phyloP scores from a whole-genome alignment of 2,797 vertebrate species.

The Hydrophis major region DNA sequence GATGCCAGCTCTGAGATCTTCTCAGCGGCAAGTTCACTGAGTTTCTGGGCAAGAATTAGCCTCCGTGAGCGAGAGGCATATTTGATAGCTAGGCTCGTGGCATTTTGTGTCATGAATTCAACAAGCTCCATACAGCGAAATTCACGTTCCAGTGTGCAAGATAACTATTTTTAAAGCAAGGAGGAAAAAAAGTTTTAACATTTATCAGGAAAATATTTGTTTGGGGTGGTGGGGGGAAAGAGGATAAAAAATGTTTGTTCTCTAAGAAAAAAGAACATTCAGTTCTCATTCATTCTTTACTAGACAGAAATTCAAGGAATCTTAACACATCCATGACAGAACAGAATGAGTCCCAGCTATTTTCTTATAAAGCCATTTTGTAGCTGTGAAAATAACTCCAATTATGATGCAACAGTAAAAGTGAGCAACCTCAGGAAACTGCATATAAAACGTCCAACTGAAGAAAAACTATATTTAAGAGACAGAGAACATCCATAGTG shows the following conservation, averaged over 20 bases:
- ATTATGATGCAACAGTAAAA: background rate
- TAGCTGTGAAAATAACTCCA: background rate
- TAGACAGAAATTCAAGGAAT: background rate
- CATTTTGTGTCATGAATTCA: conserved; percentile 87
- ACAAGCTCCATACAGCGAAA: conserved; percentile 92
- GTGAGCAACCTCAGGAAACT: background rate
- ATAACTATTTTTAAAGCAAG: conserved; percentile 74
- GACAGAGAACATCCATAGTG: background rate
- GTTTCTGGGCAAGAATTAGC: conserved; percentile 85
- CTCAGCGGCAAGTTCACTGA: conserved; percentile 84
- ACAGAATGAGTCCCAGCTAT: background rate
- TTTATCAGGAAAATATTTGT: background rate
- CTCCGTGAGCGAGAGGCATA: conserved; percentile 89
- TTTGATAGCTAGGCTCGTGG: conserved; percentile 86
- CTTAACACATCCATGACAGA: background rate
- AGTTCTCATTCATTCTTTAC: background rate
- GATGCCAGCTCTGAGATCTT: conserved; percentile 77
- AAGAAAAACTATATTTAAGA: background rate
- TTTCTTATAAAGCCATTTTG: background rate
- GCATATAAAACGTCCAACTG: background rate
- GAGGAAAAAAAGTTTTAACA: background rate
- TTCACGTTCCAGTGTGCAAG: conserved; percentile 92
- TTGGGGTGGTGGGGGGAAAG: background rate
- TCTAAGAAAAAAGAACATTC: background rate
- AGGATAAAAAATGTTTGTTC: background rate